Base-by-base conservation (phyloP, 2,113 vertebrate species). In the Cephalopterus ornatus region DNA sequence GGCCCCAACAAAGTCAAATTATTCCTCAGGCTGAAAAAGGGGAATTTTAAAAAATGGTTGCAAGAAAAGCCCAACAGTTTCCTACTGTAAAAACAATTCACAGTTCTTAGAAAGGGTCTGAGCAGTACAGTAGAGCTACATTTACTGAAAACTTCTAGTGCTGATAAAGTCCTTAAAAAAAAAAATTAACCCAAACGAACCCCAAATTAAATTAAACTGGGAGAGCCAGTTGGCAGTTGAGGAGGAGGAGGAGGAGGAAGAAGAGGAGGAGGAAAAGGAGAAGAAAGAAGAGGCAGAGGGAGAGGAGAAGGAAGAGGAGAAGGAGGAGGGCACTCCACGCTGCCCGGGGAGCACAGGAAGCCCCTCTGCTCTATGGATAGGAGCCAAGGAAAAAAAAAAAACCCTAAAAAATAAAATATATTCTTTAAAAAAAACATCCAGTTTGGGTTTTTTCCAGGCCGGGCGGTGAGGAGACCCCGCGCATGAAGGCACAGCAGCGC, bases 171-270 rank as follows among this genome's bases (percentile, higher is more conserved):
- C 59, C 23, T 46, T 91, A 8, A 6, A 67, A 28, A 37, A 37
- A 58, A 47, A 16, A 63, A 4, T 23, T 23, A 72, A 87, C 79
- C 61, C 95, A 71, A 86, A 94, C 0, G 0, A 95, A 42, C 52
- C 86, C 83, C 80, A 67, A 84, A 78, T 97, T 95, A 97, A 96
- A 95, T 96, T 93, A 95, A 37, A 84, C 76, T 8, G 13, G 76
- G 47, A 67, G 32, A 35, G 46, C 47, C 2, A 3, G 39, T 14
- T 42, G 26, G 58, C 63, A 95, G 94, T 77, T 3, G 39, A 81
- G 65, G n/a, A 33, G 14, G 37, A 95, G 26, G 28, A 65, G 14
- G 19, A 37, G 32, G 37, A 83, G 18, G 10, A 61, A 5, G 9
- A 23, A 11, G 21, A 76, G 5, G 6, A 52, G 19, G 24, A 65